A percentile compares a stretch with the other conserved stretches of the same genome.
Evolutionary conservation across 2,888 invertebrate species (phyloP).

Genomic region (Dicycla oo): DNA sequence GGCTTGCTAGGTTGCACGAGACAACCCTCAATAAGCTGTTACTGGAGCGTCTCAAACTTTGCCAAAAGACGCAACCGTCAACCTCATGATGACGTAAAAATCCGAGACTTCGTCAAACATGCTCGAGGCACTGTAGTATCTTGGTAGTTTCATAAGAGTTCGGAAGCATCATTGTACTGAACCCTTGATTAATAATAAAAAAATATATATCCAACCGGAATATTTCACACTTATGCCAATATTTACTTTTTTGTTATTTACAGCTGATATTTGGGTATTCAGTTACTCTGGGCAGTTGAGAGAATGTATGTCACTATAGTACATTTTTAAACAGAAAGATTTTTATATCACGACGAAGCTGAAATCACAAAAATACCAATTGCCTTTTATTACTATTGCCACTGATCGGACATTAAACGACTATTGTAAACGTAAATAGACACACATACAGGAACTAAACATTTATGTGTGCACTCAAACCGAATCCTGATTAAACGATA

Average conservation of each 20-base stretch:
- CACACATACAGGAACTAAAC: conserved; percentile 59
- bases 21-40: no score
- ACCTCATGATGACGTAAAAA: no score
- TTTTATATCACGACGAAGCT: conserved; percentile 6
- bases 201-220: conserved; percentile 6
- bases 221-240: conserved; percentile 19
- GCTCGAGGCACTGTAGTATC: no score
- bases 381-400: conserved; percentile 51
- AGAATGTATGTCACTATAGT: not conserved
- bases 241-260: conserved; percentile 16
- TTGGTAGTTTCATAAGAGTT: no score
- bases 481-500: conserved; percentile 56
- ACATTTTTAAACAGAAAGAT: not conserved
- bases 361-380: conserved; percentile 57
- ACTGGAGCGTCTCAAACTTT: no score
- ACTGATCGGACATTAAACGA: conserved; percentile 57
- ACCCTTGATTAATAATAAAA: no score
- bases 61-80: no score
- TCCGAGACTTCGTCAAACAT: no score
- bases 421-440: conserved; percentile 58
- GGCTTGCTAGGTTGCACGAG: no score
- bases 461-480: conserved; percentile 60
- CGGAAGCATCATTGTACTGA: no score
- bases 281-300: not conserved
- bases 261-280: conserved; percentile 4